Conservation (phyloP, 1,140 invertebrate genomes). For the Periplaneta americana region DNA sequence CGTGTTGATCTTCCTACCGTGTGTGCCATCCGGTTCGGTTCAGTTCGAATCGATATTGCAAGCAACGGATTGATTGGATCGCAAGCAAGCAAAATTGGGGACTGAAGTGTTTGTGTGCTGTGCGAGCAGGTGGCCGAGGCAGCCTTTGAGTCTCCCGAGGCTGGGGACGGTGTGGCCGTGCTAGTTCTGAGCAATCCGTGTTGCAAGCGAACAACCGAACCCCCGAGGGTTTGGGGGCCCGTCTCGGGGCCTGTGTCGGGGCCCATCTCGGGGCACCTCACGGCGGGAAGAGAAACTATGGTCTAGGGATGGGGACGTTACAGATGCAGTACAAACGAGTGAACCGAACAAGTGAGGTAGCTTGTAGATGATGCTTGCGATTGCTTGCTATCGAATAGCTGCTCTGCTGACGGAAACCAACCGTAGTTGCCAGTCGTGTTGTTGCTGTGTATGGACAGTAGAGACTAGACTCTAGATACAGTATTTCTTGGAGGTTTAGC, state of each 20-base stretch:
- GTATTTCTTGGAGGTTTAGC: slow-evolving; percentile 17
- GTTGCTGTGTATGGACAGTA: slow-evolving; percentile 21
- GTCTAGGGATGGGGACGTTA: slow-evolving; percentile 20
- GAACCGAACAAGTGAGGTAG: slow-evolving; percentile 20
- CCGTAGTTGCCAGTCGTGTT: slow-evolving; percentile 20
- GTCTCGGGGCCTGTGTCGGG: background rate
- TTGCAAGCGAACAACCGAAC: slow-evolving; percentile 21
- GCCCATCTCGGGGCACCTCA: slow-evolving; percentile 7
- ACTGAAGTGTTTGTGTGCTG: slow-evolving; percentile 17
- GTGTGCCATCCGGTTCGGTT: background rate
- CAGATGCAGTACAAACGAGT: slow-evolving; percentile 4
- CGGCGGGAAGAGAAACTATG: slow-evolving; percentile 22
- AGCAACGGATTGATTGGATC: background rate
- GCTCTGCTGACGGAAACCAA: slow-evolving; percentile 20
- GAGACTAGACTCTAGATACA: slow-evolving; percentile 17
- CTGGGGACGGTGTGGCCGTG: slow-evolving; percentile 17
- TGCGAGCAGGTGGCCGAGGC: slow-evolving; percentile 19
- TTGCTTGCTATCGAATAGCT: slow-evolving; percentile 19
- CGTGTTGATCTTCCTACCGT: background rate
- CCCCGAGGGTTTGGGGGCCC: slow-evolving; percentile 17
- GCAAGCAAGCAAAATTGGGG: slow-evolving; percentile 1
- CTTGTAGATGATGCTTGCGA: slow-evolving; percentile 22
- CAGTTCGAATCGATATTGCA: background rate
- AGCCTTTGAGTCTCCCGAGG: slow-evolving; percentile 20
- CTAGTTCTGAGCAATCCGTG: slow-evolving; percentile 25